These are phyloP conservation scores for Elysia crispata DNA, from an alignment of 2,888 invertebrate genomes.

Conservation along the genomic window DNA sequence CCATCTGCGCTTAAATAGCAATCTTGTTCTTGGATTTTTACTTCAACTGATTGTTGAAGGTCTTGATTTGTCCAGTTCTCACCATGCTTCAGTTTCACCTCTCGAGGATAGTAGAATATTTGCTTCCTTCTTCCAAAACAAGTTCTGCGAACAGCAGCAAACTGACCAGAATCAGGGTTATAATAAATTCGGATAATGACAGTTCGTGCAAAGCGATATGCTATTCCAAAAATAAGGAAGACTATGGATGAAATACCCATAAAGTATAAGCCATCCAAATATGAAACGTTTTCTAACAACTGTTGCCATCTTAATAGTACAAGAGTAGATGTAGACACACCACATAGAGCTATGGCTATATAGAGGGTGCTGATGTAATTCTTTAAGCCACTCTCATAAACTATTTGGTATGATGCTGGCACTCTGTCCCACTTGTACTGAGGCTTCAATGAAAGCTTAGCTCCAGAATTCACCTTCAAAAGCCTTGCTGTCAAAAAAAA, in stretches of 20 bases:
- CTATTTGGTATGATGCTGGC: neutral
- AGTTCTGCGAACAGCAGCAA: slow-evolving; percentile 27
- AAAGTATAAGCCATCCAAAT: neutral
- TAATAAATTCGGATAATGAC: slow-evolving; percentile 30
- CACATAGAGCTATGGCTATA: neutral
- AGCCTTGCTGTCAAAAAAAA: too few species aligned
- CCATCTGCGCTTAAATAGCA: neutral
- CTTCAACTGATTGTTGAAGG: neutral
- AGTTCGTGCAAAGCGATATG: neutral
- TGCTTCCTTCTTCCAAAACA: slow-evolving; percentile 25
- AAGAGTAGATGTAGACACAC: neutral
- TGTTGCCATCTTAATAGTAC: neutral
- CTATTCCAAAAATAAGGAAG: neutral
- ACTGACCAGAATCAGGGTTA: slow-evolving; percentile 27
- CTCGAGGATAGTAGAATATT: slow-evolving; percentile 17
- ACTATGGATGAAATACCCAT: neutral
- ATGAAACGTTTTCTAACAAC: neutral
- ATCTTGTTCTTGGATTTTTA: slow-evolving; percentile 17
- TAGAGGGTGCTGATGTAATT: slow-evolving; percentile 17
- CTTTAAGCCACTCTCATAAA: slow-evolving; percentile 31
- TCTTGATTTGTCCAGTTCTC: neutral
- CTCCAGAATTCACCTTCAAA: too few species aligned
- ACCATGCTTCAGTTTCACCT: neutral
- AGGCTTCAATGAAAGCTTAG: neutral
- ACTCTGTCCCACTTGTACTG: slow-evolving; percentile 27